Conservation (phyloP, 2,113 vertebrate genomes). For the Myotis davidii region DNA sequence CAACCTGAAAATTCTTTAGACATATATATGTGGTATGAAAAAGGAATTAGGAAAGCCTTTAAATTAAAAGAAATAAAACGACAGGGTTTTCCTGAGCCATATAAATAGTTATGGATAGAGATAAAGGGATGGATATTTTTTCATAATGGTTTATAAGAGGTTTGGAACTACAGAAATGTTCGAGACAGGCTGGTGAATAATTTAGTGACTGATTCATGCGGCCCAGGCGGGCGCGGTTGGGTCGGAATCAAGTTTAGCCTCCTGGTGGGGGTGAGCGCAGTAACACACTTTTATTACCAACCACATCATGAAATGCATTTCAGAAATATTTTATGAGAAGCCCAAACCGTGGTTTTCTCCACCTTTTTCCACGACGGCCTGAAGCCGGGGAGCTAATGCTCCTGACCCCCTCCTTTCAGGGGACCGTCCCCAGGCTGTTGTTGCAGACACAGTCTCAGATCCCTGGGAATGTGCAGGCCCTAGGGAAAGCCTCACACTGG, state of each 20-base stretch:
- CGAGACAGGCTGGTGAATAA: conserved; percentile 62
- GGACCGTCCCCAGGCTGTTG: not conserved
- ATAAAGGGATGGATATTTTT: conserved; percentile 75
- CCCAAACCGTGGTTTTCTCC: conserved; percentile 11
- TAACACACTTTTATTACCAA: conserved; percentile 65
- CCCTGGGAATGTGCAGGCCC: not conserved
- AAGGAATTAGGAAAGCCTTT: conserved; percentile 75
- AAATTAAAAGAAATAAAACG: conserved; percentile 76
- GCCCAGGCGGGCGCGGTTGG: not conserved
- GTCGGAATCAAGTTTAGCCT: conserved; percentile 36
- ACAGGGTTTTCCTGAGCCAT: conserved; percentile 66
- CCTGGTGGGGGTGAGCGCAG: not conserved
- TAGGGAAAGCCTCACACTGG: not conserved
- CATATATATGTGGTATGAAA: conserved; percentile 70
- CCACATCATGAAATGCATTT: conserved; percentile 53
- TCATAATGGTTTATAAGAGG: conserved; percentile 75
- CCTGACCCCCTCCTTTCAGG: not conserved
- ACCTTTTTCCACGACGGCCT: not conserved
- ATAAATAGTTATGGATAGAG: conserved; percentile 62
- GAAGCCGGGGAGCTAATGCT: not conserved
- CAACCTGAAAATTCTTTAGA: conserved; percentile 72
- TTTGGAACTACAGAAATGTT: conserved; percentile 47
- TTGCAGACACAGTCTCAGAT: not conserved
- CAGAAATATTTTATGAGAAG: conserved; percentile 72
- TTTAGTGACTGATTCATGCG: conserved; percentile 64